Conservation (phyloP, 2,888 invertebrate genomes). For the Drosophila stalkeri region DNA sequence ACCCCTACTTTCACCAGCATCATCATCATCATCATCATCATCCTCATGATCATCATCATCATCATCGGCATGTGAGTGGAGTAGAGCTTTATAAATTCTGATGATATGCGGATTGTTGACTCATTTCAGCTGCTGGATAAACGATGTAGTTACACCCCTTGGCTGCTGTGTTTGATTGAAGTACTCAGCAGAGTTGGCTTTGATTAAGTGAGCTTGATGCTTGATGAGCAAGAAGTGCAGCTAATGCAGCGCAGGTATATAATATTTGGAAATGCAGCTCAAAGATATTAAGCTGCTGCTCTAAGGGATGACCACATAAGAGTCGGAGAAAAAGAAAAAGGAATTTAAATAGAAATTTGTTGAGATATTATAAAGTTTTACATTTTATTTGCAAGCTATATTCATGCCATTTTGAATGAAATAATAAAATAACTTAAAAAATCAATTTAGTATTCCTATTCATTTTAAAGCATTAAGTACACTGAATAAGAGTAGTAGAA, state of each 20-base stretch:
- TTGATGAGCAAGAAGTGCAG: neutral
- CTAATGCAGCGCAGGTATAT: neutral
- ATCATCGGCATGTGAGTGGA: conserved; percentile 12
- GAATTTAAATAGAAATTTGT: too few relatives aligned
- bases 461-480: too few relatives aligned
- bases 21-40: conserved; percentile 1
- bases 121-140: conserved; percentile 28
- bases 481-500: neutral
- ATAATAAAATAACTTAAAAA: too few relatives aligned
- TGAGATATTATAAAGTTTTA: too few relatives aligned
- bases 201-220: conserved; percentile 5
- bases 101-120: conserved; percentile 58
- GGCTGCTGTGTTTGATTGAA: conserved; percentile 13
- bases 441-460: too few relatives aligned
- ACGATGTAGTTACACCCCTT: conserved; percentile 4
- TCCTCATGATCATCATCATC: neutral
- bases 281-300: neutral
- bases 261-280: neutral
- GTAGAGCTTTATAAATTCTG: conserved; percentile 66
- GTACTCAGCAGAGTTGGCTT: conserved; percentile 1
- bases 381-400: too few relatives aligned
- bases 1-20: conserved; percentile 3
- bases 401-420: too few relatives aligned
- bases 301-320: neutral
- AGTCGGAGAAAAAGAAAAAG: too few relatives aligned